These are phyloP conservation scores for Reinhardtius hippoglossoides DNA, from an alignment of 2,113 vertebrate species.

Conservation along the genomic window DNA sequence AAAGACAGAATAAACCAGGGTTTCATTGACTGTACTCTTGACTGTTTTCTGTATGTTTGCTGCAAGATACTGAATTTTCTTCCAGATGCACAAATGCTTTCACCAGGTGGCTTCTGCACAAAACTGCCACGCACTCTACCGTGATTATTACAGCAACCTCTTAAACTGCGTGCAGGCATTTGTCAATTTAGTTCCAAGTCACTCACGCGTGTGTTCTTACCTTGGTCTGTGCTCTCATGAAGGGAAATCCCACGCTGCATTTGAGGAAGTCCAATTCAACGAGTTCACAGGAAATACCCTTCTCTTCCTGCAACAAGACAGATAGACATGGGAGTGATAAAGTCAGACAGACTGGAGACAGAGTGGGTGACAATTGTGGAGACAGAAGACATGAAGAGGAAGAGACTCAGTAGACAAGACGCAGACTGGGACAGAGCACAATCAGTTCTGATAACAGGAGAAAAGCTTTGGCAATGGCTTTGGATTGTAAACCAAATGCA, in stretches of 20 bases:
- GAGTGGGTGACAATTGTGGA: slow-evolving; percentile 27
- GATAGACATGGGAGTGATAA: slow-evolving; percentile 49
- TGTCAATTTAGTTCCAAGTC: neutral
- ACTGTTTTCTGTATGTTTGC: neutral
- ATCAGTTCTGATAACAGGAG: slow-evolving; percentile 28
- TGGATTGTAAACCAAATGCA: neutral
- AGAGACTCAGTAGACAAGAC: slow-evolving; percentile 8
- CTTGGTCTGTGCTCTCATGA: slow-evolving; percentile 96
- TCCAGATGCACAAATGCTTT: neutral
- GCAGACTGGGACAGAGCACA: slow-evolving; percentile 12
- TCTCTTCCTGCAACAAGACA: slow-evolving; percentile 90
- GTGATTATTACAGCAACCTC: no score
- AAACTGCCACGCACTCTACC: neutral
- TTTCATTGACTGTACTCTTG: neutral
- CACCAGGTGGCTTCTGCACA: neutral
- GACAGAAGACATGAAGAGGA: slow-evolving; percentile 40
- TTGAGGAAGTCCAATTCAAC: slow-evolving; percentile 94
- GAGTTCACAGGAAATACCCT: slow-evolving; percentile 94
- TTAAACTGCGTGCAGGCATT: neutral
- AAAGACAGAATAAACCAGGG: slow-evolving; percentile 20
- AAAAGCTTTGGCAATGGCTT: neutral
- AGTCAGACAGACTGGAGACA: slow-evolving; percentile 73
- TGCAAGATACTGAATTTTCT: no score
- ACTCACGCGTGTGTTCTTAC: slow-evolving; percentile 71
- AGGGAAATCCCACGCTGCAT: slow-evolving; percentile 98